A percentile compares a stretch with the other conserved stretches of the same genome.
phyloP scores from a whole-genome alignment of 2,113 vertebrate genomes.

The Fregata magnificens region DNA sequence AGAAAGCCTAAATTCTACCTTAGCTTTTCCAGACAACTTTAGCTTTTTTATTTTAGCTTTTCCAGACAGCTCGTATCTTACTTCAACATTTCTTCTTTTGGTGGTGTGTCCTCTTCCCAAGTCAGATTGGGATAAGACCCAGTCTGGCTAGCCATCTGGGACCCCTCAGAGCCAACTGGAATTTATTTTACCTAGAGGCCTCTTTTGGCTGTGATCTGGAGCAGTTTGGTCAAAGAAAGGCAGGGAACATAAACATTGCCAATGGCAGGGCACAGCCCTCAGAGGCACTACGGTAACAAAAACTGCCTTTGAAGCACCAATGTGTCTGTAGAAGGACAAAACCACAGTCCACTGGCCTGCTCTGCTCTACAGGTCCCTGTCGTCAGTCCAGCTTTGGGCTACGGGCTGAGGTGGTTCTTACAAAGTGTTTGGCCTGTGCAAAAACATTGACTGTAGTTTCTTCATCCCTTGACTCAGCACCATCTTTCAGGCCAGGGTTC shows the following conservation, averaged over 20 bases:
- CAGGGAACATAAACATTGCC: neutral
- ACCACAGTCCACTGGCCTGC: neutral
- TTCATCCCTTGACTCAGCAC: neutral
- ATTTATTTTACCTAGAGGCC: neutral
- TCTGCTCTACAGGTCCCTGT: neutral
- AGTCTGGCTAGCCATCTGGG: neutral
- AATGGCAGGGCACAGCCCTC: neutral
- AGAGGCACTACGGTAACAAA: neutral
- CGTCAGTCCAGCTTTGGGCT: neutral
- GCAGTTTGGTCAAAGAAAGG: neutral
- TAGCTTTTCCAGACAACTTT: neutral
- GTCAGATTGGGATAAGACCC: neutral
- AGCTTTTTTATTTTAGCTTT: neutral
- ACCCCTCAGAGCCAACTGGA: neutral
- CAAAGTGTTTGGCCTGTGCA: neutral
- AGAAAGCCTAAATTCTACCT: neutral
- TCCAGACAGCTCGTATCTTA: neutral
- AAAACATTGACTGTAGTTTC: neutral
- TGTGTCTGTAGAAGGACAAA: neutral
- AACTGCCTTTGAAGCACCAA: neutral
- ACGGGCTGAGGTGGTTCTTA: neutral
- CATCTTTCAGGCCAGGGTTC: neutral
- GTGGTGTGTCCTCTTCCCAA: neutral
- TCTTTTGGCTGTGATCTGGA: neutral
- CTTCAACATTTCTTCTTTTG: neutral